Evolutionary conservation across 2,888 invertebrate species (phyloP).

Genomic region (Masnerella sp.): DNA sequence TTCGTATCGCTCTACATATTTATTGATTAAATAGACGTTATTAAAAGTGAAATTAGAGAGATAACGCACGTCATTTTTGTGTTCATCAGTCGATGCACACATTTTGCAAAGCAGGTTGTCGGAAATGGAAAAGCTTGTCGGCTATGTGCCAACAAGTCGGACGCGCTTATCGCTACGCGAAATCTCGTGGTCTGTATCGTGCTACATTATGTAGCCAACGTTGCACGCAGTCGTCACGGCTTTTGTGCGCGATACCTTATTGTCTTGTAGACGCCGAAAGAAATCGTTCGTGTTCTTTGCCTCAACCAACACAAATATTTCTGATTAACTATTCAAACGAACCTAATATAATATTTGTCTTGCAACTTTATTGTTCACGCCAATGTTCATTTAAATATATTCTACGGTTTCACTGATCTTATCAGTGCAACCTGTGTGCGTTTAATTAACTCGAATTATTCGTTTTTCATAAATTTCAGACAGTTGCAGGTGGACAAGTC

Average conservation of each 20-base stretch:
- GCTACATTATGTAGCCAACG: constrained; percentile 48
- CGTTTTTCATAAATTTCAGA: too few species aligned
- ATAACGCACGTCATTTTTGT: constrained; percentile 2
- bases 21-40: constrained; percentile 13
- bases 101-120: constrained; percentile 39
- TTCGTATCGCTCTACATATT: constrained; percentile 17
- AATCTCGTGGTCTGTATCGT: constrained; percentile 58
- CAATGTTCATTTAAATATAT: too few species aligned
- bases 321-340: too few species aligned
- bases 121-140: constrained; percentile 56
- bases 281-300: constrained; percentile 37
- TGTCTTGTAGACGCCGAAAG: constrained; percentile 51
- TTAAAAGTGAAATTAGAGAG: constrained; percentile 26
- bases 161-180: constrained; percentile 51
- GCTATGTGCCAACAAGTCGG: constrained; percentile 54
- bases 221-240: constrained; percentile 48
- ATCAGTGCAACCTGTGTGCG: too few species aligned
- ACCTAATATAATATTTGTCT: too few species aligned
- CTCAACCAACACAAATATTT: too few species aligned
- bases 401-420: too few species aligned
- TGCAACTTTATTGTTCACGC: too few species aligned
- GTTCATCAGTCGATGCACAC: constrained; percentile 30
- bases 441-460: too few species aligned
- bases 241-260: constrained; percentile 46
- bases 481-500: too few species aligned